These are phyloP conservation scores for Heteronetta atricapilla DNA, from an alignment of 2,113 vertebrate species.

Conservation along the genomic window DNA sequence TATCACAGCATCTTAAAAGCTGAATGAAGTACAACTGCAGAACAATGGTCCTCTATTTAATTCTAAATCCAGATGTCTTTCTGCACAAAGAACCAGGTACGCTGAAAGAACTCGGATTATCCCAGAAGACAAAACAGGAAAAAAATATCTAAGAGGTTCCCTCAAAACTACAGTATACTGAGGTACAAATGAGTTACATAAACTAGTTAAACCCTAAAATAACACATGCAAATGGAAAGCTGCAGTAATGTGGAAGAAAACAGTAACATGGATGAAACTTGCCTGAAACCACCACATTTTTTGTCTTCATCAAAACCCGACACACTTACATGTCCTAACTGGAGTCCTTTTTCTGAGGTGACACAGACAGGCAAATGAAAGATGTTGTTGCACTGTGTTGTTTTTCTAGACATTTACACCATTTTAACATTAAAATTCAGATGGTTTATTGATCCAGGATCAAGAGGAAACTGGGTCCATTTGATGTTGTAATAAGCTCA, in stretches of 20 bases:
- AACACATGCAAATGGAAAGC: neutral
- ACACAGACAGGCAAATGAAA: neutral
- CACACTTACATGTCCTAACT: neutral
- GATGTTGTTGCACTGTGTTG: neutral
- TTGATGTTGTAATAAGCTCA: neutral
- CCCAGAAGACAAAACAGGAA: neutral
- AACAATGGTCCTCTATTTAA: conserved; percentile 54
- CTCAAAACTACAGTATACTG: neutral
- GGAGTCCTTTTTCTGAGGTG: neutral
- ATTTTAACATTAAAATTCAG: neutral
- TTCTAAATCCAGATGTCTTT: conserved; percentile 40
- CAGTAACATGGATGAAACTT: neutral
- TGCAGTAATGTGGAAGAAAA: neutral
- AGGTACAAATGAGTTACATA: neutral
- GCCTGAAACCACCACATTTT: neutral
- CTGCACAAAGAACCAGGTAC: conserved; percentile 28
- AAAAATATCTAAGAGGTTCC: neutral
- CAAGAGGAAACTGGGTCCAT: neutral
- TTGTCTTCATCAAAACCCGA: neutral
- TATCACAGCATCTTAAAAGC: conserved; percentile 48
- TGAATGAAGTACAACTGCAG: conserved; percentile 63
- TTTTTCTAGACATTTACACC: neutral
- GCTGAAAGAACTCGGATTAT: conserved; percentile 2
- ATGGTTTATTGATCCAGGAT: neutral
- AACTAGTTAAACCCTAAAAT: conserved; percentile 14